Conservation (phyloP, 2,797 vertebrate genomes). For the Apogon talboti region DNA sequence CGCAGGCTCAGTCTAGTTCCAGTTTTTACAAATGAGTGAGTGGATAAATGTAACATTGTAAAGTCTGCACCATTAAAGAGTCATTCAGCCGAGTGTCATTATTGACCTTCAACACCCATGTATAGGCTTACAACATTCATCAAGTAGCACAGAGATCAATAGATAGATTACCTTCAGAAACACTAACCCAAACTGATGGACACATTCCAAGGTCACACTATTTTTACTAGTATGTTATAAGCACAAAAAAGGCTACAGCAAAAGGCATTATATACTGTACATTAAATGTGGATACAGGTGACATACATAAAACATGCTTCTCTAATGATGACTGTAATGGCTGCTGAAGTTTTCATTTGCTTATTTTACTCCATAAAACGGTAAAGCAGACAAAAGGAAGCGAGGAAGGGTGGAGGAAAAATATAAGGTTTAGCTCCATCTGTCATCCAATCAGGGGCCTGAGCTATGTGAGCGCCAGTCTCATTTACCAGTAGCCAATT, state of each 20-base stretch:
- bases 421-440: slow-evolving; percentile 55
- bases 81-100: slow-evolving; percentile 52
- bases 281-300: background rate
- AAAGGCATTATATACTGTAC: slow-evolving; percentile 5
- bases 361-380: background rate
- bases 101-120: slow-evolving; percentile 58
- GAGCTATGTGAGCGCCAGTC: slow-evolving; percentile 55
- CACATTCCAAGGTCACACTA: slow-evolving; percentile 54
- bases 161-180: slow-evolving; percentile 66
- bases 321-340: slow-evolving; percentile 13
- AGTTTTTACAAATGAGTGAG: slow-evolving; percentile 34
- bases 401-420: slow-evolving; percentile 23
- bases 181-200: slow-evolving; percentile 59
- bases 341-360: background rate
- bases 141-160: slow-evolving; percentile 68
- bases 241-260: slow-evolving; percentile 4
- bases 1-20: slow-evolving; percentile 7
- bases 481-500: slow-evolving; percentile 74
- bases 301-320: background rate
- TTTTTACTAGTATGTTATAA: slow-evolving; percentile 46
- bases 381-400: background rate
- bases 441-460: slow-evolving; percentile 73
- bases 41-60: slow-evolving; percentile 27
- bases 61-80: slow-evolving; percentile 35
- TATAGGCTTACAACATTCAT: slow-evolving; percentile 69